Conservation (phyloP, 1,140 invertebrate species). For the Macrocentrus cingulum region DNA sequence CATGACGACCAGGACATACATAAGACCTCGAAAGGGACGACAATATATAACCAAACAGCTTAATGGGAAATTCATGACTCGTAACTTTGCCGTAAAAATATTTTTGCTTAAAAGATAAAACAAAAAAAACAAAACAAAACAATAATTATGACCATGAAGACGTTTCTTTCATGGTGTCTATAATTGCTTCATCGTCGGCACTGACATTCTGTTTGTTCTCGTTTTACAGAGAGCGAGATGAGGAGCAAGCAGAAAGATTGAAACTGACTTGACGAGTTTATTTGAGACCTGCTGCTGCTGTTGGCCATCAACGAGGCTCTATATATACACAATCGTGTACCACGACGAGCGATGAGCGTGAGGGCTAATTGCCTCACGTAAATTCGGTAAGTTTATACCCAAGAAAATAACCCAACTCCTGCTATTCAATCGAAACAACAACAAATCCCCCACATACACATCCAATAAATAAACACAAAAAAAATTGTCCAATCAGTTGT, state of each 20-base stretch:
- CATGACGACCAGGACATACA: no score
- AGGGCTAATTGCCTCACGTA: neutral
- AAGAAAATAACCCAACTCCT: slow-evolving; percentile 13
- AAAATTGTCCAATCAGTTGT: no score
- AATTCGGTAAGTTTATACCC: neutral
- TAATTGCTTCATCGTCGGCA: slow-evolving; percentile 19
- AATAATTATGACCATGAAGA: neutral
- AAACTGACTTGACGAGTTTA: slow-evolving; percentile 23
- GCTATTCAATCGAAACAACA: no score
- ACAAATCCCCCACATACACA: neutral
- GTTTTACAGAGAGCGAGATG: slow-evolving; percentile 8
- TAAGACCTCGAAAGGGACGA: no score
- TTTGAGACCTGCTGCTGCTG: slow-evolving; percentile 3
- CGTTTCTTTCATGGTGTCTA: slow-evolving; percentile 10
- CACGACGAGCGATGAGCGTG: neutral
- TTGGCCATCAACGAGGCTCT: no score
- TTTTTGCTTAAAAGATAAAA: neutral
- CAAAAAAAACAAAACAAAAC: neutral
- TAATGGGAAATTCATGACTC: slow-evolving; percentile 31
- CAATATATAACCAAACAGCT: no score
- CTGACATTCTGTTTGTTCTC: slow-evolving; percentile 12
- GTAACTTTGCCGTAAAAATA: slow-evolving; percentile 10
- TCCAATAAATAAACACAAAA: no score
- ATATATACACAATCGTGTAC: no score
- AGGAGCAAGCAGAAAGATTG: slow-evolving; percentile 9